Evolutionary conservation across 1,140 invertebrate species (phyloP).

Genomic region (Orchestia grillus): DNA sequence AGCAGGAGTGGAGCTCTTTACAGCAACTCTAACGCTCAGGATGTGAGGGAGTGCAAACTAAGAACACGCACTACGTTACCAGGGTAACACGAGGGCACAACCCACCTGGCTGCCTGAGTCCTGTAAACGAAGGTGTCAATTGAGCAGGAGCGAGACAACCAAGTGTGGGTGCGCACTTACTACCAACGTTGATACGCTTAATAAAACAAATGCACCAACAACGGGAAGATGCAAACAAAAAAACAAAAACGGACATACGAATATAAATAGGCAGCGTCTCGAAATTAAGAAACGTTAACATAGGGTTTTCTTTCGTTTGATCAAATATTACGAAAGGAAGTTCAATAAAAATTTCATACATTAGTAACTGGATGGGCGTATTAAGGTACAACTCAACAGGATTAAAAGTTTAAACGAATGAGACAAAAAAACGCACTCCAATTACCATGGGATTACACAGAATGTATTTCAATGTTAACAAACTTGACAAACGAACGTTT

Average conservation of each 20-base stretch:
- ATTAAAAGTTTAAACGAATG: too few species aligned
- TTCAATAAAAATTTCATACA: too few species aligned
- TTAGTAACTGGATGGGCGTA: too few species aligned
- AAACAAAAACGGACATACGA: not conserved
- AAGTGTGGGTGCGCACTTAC: not conserved
- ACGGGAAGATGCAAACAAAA: not conserved
- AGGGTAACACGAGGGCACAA: not conserved
- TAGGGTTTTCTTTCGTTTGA: too few species aligned
- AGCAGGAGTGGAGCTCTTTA: not conserved
- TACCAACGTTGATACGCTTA: not conserved
- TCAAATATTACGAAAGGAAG: too few species aligned
- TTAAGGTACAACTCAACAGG: too few species aligned
- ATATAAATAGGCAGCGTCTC: not conserved
- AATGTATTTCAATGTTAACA: not conserved
- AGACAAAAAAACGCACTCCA: not conserved
- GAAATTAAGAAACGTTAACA: too few species aligned
- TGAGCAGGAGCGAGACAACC: conserved; percentile 1
- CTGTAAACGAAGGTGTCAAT: not conserved
- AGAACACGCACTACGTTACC: conserved; percentile 28
- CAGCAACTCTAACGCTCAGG: not conserved
- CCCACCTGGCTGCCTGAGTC: conserved; percentile 54
- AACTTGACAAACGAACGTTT: not conserved
- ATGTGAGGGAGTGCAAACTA: not conserved
- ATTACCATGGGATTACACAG: not conserved
- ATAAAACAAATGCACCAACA: not conserved